Evolutionary conservation across 2,888 invertebrate species (phyloP), one percentile per base, ranked within the genome.

Genomic region (Perithous albicinctus): DNA sequence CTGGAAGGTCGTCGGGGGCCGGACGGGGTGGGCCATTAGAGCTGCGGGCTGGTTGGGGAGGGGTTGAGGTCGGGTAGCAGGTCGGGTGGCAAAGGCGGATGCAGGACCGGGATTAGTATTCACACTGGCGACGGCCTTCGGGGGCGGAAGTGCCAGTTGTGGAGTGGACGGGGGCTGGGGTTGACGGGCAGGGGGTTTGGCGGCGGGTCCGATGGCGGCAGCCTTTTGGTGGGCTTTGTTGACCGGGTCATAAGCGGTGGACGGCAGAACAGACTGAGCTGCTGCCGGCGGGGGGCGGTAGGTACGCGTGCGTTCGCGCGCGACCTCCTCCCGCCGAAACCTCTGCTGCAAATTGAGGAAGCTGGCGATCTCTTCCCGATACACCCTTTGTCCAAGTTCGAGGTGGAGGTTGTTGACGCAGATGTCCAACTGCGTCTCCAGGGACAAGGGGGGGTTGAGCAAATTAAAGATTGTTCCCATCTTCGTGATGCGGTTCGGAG

Each of bases 361-460:
- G 1, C 2, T 48, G 0, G 6, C 0, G 2, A 59, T 18, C 4
- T 56, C 66, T 2, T 29, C 54, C 1, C 66, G 46, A 0, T 32
- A 5, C 1, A 75, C 15, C n/a, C 56, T 4, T 1, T 18, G 0
- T 6, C n/a, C 38, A 6, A 66, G 12, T 0, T 54, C 64, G 29
- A 66, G 66, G 56, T 75, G 54, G 1, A 75, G 15, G 18, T 75
- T 75, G 0, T 15, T n/a, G 43, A 32, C 41, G 23, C 74, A 75
- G 0, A 75, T 64, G 4, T 64, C 20, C 1, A 66, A 1, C 43
- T 75, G 74, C 5, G 43, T 59, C 1, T 59, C 59, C 0, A 76
- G n/a, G n/a, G n/a, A n/a, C n/a, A 76, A 2, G 59, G 67, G 67
- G 0, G 67, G 67, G 2, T 1, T 46, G 6, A 67, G 15, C 7